phyloP scores from a whole-genome alignment of 2,888 invertebrate species.

The Anodontia alba region DNA sequence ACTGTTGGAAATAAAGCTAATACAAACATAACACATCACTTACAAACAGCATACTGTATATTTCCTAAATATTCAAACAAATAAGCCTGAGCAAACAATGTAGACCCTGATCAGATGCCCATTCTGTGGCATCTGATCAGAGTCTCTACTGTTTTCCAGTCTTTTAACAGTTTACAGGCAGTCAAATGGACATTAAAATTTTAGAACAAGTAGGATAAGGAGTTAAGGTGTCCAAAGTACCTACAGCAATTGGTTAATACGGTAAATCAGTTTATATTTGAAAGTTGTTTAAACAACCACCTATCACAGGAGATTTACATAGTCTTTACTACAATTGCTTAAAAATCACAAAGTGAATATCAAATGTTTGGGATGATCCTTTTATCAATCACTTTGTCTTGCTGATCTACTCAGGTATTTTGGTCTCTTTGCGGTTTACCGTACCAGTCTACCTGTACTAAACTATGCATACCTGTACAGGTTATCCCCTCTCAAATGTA shows the following conservation, averaged over 20 bases:
- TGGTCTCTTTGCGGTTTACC: too few species aligned
- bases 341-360: not conserved
- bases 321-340: not conserved
- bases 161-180: too few species aligned
- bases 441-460: not conserved
- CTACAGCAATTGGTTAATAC: too few species aligned
- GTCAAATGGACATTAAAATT: too few species aligned
- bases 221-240: too few species aligned
- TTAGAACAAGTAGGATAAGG: too few species aligned
- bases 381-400: constrained; percentile 5
- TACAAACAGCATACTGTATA: not conserved
- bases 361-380: not conserved
- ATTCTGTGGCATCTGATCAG: too few species aligned
- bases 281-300: constrained; percentile 14
- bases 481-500: not conserved
- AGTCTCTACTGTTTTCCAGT: too few species aligned
- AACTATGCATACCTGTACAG: not conserved
- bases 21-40: not conserved
- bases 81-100: too few species aligned
- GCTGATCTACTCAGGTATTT: not conserved
- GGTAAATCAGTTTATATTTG: not conserved
- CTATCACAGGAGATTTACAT: not conserved
- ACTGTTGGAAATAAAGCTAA: not conserved
- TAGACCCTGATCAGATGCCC: too few species aligned
- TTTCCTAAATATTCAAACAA: too few species aligned